Evolutionary conservation across 1,140 invertebrate genomes (phyloP), one percentile per base, ranked within the genome.

Genomic region (Sycophila sp.): DNA sequence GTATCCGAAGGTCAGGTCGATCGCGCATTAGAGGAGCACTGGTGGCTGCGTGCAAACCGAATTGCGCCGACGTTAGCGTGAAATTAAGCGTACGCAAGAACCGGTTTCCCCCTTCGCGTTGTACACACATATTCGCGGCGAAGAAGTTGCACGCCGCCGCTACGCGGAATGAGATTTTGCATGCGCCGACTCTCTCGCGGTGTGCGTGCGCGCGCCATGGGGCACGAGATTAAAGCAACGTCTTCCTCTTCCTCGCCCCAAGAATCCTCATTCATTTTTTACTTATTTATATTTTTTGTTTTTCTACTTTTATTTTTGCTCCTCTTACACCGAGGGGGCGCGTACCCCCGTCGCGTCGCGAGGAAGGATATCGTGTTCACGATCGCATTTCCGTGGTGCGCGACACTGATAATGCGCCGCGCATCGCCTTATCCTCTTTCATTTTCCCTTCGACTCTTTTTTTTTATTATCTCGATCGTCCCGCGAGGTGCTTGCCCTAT

Each of bases 11-110:
- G 34, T 26, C 40, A 55, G 40, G 47, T 64, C 62, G 62, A 51
- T 51, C 30, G 55, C 65, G 55, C 77, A 75, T 74, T 81, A 80
- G 79, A 78, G 81, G 80, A 80, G 17, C 42, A 45, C 79, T 75
- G 79, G 74, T 74, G 78, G 80, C 81, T 58, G 19, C 17, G 79
- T 81, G 82, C 80, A 85, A 84, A 83, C 83, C 81, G 81, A 84
- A 84, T 84, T 80, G 82, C 82, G 63, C 73, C 77, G 81, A 83
- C 76, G 80, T 84, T 79, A 78, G 81, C 83, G 82, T 83, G 82
- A 85, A 85, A 85, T 85, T 83, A 83, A 85, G 81, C 79, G 80
- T 80, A 83, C 30, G 78, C 76, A 76, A 80, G 85, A 85, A 81
- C 83, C 82, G 83, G 83, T 85, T 85, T 73, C 73, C 38, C 63